Percentiles rank a stretch among this genome's conserved stretches.
phyloP scores from a whole-genome alignment of 2,113 vertebrate genomes.

The Corythoichthys intestinalis region DNA sequence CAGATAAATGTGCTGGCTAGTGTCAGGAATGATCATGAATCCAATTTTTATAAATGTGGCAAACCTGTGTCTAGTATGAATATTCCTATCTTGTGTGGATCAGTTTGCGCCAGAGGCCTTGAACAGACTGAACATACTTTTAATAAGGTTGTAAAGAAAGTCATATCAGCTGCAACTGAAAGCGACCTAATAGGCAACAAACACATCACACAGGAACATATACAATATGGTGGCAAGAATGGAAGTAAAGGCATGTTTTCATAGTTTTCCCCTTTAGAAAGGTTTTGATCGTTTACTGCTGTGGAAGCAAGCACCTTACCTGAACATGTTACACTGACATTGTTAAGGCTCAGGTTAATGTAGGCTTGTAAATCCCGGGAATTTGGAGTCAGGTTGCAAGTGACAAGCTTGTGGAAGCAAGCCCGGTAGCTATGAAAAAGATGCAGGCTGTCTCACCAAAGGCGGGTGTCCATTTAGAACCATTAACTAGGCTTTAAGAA shows the following conservation, averaged over 20 bases:
- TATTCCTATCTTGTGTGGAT: background rate
- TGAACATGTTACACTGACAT: slow-evolving; percentile 54
- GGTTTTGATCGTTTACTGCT: slow-evolving; percentile 55
- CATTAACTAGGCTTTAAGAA: slow-evolving; percentile 54
- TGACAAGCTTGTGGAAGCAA: slow-evolving; percentile 39
- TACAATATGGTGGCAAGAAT: background rate
- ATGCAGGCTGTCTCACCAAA: slow-evolving; percentile 52
- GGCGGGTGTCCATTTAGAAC: slow-evolving; percentile 61
- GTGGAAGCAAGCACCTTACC: slow-evolving; percentile 54
- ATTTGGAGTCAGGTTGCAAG: slow-evolving; percentile 50
- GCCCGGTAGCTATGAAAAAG: slow-evolving; percentile 43
- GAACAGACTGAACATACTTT: slow-evolving; percentile 34
- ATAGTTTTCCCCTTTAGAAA: slow-evolving; percentile 56
- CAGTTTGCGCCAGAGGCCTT: slow-evolving; percentile 59
- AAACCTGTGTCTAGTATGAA: background rate
- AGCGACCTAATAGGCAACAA: background rate
- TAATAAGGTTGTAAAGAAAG: slow-evolving; percentile 1
- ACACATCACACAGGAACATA: background rate
- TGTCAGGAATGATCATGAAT: background rate
- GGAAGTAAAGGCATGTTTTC: slow-evolving; percentile 16
- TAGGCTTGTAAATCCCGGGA: slow-evolving; percentile 58
- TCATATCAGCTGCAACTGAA: background rate
- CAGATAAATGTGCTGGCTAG: too few relatives aligned
- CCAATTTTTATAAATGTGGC: background rate
- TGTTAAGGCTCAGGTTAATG: slow-evolving; percentile 42